Conservation (phyloP, 2,113 vertebrate species). For the Natator depressus region DNA sequence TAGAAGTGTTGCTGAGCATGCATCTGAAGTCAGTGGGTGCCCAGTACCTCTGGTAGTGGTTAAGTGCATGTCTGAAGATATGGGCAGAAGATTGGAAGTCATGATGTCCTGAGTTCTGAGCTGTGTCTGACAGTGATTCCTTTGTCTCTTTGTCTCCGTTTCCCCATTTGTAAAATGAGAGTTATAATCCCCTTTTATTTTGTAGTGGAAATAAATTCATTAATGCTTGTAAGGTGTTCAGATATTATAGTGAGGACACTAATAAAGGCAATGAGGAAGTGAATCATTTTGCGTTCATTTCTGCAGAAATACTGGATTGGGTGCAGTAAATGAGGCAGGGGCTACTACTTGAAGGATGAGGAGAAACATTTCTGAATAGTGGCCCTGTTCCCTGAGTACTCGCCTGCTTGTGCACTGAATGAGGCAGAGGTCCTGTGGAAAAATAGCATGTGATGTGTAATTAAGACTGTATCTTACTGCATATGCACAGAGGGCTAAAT, state of each 20-base stretch:
- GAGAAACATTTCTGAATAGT: not conserved
- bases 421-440: not conserved
- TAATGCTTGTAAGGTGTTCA: not conserved
- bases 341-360: not conserved
- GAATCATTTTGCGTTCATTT: not conserved
- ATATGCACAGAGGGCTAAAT: not conserved
- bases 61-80: not conserved
- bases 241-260: not conserved
- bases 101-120: not conserved
- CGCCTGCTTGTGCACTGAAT: not conserved
- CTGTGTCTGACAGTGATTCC: not conserved
- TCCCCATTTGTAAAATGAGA: not conserved
- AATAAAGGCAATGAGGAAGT: not conserved
- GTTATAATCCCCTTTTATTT: not conserved
- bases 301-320: not conserved
- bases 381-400: not conserved
- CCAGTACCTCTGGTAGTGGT: not conserved
- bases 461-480: not conserved
- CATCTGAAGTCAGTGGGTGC: not conserved
- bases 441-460: not conserved
- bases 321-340: not conserved
- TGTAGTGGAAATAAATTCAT: not conserved
- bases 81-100: fast-evolving
- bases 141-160: not conserved
- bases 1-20: not conserved